Percentiles rank a stretch among this genome's conserved stretches.
These are phyloP conservation scores for Barnardius zonarius DNA, from an alignment of 2,113 vertebrate species.

Conservation along the genomic window DNA sequence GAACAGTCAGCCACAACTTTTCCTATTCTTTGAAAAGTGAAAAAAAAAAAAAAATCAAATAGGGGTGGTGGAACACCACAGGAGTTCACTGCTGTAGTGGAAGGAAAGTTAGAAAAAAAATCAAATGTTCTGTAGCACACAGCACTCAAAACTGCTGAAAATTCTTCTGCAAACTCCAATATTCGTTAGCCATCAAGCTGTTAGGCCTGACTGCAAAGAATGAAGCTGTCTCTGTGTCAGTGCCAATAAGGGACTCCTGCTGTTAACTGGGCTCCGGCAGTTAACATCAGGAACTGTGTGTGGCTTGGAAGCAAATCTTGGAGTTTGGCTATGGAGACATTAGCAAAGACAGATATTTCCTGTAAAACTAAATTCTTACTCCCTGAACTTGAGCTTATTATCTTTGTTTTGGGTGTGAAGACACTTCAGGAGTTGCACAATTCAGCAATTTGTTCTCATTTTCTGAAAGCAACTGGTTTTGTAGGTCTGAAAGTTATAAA, in stretches of 20 bases:
- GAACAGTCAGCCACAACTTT: not conserved
- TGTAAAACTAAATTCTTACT: not conserved
- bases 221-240: not conserved
- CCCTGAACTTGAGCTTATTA: not conserved
- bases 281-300: not conserved
- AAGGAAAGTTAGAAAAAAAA: not conserved
- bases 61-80: accelerated
- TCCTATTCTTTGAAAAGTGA: not conserved
- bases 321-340: not conserved
- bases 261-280: not conserved
- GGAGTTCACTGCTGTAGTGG: not conserved
- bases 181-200: not conserved
- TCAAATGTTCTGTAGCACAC: not conserved
- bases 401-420: not conserved
- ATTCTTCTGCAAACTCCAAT: not conserved
- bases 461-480: not conserved
- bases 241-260: not conserved
- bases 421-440: not conserved
- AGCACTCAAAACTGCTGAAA: not conserved
- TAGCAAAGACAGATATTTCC: not conserved
- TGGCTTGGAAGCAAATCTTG: not conserved
- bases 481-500: not conserved
- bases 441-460: not conserved
- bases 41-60: not conserved
- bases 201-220: not conserved